Evolutionary conservation across 1,140 invertebrate species (phyloP).

Genomic region (Plodia interpunctella): DNA sequence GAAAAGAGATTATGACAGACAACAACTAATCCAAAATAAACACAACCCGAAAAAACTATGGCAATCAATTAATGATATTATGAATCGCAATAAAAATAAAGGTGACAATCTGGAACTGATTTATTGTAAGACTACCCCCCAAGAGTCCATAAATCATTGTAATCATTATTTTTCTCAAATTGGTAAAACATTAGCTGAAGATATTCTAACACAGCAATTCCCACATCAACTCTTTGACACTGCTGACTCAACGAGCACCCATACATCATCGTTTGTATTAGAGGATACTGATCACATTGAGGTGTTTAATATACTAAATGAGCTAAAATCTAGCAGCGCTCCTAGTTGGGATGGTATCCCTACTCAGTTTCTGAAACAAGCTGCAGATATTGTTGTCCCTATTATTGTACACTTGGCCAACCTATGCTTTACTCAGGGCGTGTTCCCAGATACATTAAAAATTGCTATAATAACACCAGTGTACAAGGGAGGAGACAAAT

Average conservation of each 20-base stretch:
- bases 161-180: conserved; percentile 5
- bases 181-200: too few species aligned
- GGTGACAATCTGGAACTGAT: too few species aligned
- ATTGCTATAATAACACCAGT: conserved; percentile 16
- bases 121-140: too few species aligned
- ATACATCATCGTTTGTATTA: conserved; percentile 19
- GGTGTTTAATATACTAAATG: conserved; percentile 12
- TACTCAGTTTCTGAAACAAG: conserved; percentile 12
- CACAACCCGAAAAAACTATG: conserved; percentile 16
- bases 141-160: too few species aligned
- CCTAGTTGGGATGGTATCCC: conserved; percentile 17
- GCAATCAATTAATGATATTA: conserved; percentile 14
- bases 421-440: conserved; percentile 15
- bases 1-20: conserved; percentile 18
- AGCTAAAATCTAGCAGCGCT: conserved; percentile 11
- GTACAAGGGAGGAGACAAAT: conserved; percentile 15
- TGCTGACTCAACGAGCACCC: too few species aligned
- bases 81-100: too few species aligned
- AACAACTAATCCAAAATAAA: conserved; percentile 8
- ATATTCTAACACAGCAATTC: too few species aligned
- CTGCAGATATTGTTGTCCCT: conserved; percentile 12
- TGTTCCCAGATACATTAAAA: conserved; percentile 16
- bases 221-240: too few species aligned
- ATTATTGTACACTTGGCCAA: conserved; percentile 14
- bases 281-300: conserved; percentile 15